phyloP scores from a whole-genome alignment of 2,797 vertebrate genomes.

The Gymnoscopelus braueri region DNA sequence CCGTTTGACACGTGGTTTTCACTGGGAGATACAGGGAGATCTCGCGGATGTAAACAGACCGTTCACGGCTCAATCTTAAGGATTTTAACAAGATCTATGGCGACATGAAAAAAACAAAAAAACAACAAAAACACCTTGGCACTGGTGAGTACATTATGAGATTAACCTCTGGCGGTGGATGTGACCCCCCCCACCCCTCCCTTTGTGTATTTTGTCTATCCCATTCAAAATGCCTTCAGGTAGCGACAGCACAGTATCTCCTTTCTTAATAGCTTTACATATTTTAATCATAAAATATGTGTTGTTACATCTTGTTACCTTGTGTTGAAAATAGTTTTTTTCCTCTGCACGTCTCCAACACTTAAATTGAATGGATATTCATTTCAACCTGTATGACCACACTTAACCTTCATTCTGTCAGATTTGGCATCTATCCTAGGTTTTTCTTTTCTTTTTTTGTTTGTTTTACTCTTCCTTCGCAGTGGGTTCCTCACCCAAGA shows the following conservation, averaged over 20 bases:
- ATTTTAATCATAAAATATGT: slow-evolving; percentile 30
- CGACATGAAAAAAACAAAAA: too few species aligned
- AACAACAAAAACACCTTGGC: too few species aligned
- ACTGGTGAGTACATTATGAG: too few species aligned
- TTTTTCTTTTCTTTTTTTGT: slow-evolving; percentile 15
- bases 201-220: neutral
- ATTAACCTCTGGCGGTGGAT: too few species aligned
- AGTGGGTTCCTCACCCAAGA: neutral
- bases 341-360: slow-evolving; percentile 4
- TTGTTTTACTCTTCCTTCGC: neutral
- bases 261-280: slow-evolving; percentile 16
- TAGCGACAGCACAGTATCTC: neutral
- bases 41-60: too few species aligned
- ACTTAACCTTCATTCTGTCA: neutral
- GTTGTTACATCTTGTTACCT: slow-evolving; percentile 21
- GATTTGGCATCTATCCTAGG: slow-evolving; percentile 8
- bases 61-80: too few species aligned
- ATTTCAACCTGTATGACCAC: slow-evolving; percentile 1
- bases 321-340: slow-evolving; percentile 10
- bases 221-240: neutral
- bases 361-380: slow-evolving; percentile 16
- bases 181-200: too few species aligned
- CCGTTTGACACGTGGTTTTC: too few species aligned
- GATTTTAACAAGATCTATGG: too few species aligned
- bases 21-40: too few species aligned